Evolutionary conservation across 2,797 vertebrate genomes (phyloP).

Genomic region (Naso thynnoides): DNA sequence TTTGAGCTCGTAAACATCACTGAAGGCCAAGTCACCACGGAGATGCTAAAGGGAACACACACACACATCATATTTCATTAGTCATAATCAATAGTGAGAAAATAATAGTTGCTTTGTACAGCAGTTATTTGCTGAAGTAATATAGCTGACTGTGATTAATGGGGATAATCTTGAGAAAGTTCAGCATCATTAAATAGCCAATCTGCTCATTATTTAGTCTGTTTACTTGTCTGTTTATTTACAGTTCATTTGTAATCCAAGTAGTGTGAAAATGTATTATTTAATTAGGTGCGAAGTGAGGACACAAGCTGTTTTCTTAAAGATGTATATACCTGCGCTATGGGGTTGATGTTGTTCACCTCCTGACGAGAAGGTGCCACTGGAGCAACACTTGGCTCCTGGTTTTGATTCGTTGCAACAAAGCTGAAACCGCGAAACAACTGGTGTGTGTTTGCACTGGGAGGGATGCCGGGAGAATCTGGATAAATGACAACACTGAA

Average conservation of each 20-base stretch:
- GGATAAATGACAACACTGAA: constrained; percentile 37
- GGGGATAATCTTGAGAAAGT: constrained; percentile 17
- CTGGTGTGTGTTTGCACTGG: constrained; percentile 95
- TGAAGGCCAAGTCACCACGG: constrained; percentile 91
- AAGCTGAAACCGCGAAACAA: constrained; percentile 98
- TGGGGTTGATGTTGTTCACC: constrained; percentile 86
- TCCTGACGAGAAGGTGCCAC: constrained; percentile 69
- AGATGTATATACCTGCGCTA: constrained; percentile 88
- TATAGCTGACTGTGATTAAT: constrained; percentile 23
- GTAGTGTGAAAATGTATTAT: not conserved
- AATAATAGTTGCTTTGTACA: constrained; percentile 11
- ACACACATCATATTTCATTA: not conserved
- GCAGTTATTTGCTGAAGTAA: not conserved
- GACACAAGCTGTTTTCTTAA: constrained; percentile 3
- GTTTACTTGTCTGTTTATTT: constrained; percentile 13
- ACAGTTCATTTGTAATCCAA: not conserved
- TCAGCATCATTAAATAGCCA: constrained; percentile 24
- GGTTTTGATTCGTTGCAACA: constrained; percentile 91
- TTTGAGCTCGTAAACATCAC: constrained; percentile 93
- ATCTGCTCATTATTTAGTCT: constrained; percentile 7
- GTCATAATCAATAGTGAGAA: not conserved
- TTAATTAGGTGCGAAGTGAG: not conserved
- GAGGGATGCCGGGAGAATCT: constrained; percentile 97
- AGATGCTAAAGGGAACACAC: constrained; percentile 85
- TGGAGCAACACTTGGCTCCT: constrained; percentile 81